These are phyloP conservation scores for Microctenopoma stevenorrisi DNA, from an alignment of 2,797 vertebrate genomes.

Conservation along the genomic window DNA sequence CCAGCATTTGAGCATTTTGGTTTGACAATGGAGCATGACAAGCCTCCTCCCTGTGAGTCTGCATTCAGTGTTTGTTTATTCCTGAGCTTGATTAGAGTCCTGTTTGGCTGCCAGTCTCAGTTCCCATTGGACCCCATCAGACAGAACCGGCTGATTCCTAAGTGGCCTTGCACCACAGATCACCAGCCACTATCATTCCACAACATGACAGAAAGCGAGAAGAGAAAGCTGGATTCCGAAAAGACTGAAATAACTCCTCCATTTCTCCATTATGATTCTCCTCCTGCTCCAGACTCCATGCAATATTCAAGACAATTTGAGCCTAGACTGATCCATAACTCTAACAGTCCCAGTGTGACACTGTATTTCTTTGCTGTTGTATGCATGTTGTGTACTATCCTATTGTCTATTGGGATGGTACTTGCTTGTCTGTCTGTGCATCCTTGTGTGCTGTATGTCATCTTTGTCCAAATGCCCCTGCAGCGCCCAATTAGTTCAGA, in stretches of 20 bases:
- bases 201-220: constrained; percentile 45
- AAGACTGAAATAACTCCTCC: constrained; percentile 61
- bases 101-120: constrained; percentile 71
- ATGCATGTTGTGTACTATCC: constrained; percentile 24
- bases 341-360: constrained; percentile 61
- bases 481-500: constrained; percentile 79
- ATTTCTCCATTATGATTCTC: constrained; percentile 63
- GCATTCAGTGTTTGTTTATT: constrained; percentile 75
- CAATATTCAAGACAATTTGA: constrained; percentile 72
- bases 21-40: constrained; percentile 73
- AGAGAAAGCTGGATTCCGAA: constrained; percentile 49
- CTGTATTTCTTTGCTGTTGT: constrained; percentile 23
- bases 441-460: constrained; percentile 56
- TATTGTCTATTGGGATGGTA: not conserved
- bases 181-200: constrained; percentile 62
- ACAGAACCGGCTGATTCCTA: constrained; percentile 72
- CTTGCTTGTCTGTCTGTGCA: constrained; percentile 41
- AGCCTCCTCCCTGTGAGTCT: constrained; percentile 60
- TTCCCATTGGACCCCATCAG: constrained; percentile 67
- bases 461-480: constrained; percentile 72
- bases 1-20: constrained; percentile 62
- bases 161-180: constrained; percentile 69
- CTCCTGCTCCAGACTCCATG: constrained; percentile 55
- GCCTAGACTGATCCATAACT: constrained; percentile 67
- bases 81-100: constrained; percentile 74